These are phyloP conservation scores for Ophthalmolycus amberensis DNA, from an alignment of 2,113 vertebrate genomes.

Conservation along the genomic window DNA sequence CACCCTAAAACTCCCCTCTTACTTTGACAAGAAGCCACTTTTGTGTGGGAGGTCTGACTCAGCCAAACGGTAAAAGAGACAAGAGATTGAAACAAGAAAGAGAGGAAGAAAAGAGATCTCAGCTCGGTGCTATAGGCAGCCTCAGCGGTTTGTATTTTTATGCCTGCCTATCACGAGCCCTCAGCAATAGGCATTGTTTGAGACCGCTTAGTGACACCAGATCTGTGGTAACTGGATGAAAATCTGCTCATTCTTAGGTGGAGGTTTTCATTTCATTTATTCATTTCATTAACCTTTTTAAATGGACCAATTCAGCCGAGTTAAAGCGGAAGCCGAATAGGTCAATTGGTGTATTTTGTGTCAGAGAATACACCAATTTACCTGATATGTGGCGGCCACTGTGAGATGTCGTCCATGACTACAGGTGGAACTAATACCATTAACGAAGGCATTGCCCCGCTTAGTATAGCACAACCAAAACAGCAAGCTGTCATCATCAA, in stretches of 20 bases:
- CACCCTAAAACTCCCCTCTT: constrained; percentile 58
- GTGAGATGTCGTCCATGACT: background rate
- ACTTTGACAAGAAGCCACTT: constrained; percentile 74
- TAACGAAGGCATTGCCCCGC: background rate
- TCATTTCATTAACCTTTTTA: background rate
- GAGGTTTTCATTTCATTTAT: background rate
- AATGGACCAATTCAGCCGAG: background rate
- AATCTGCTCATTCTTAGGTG: background rate
- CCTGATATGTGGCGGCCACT: background rate
- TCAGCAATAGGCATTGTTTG: constrained; percentile 16
- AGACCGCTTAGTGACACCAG: constrained; percentile 16
- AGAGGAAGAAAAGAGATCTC: constrained; percentile 23
- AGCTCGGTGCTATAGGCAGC: constrained; percentile 24
- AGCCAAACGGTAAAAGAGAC: constrained; percentile 53
- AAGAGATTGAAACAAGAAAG: constrained; percentile 51
- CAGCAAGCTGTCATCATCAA: constrained; percentile 6
- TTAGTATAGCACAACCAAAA: background rate
- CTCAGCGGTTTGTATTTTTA: constrained; percentile 57
- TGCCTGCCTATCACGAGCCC: constrained; percentile 39
- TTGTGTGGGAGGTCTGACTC: constrained; percentile 73
- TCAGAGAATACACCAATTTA: background rate
- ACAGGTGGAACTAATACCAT: constrained; percentile 6
- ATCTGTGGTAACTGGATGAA: constrained; percentile 35
- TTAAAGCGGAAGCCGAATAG: background rate
- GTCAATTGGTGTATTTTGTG: background rate